Evolutionary conservation across 2,888 invertebrate species (phyloP).

Genomic region (Amaurobius ferox): DNA sequence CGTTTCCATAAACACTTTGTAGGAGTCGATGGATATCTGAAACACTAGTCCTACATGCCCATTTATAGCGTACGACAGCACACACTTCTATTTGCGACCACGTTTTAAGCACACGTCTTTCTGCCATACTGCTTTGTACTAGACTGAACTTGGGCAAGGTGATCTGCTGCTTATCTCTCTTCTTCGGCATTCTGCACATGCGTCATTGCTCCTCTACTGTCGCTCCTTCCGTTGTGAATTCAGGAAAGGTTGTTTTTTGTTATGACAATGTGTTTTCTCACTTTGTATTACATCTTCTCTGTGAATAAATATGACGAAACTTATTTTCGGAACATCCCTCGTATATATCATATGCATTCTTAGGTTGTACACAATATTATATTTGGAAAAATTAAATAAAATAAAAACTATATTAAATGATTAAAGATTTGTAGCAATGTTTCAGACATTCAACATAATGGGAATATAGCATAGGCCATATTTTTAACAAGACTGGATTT

Average conservation of each 20-base stretch:
- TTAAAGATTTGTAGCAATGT: too few species aligned
- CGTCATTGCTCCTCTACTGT: background rate
- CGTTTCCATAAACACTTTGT: slow-evolving; percentile 10
- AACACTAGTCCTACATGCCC: slow-evolving; percentile 3
- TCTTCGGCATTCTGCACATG: background rate
- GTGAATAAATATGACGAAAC: background rate
- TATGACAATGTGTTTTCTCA: background rate
- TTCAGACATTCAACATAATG: too few species aligned
- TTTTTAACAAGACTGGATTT: too few species aligned
- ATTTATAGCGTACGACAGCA: slow-evolving; percentile 10
- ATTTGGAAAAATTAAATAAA: too few species aligned
- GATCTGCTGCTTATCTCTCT: background rate
- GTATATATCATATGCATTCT: background rate
- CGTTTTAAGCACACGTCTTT: background rate
- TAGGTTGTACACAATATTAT: background rate
- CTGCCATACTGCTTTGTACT: background rate
- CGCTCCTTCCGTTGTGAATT: background rate
- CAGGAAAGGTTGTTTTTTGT: background rate
- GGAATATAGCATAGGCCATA: too few species aligned
- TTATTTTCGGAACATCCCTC: background rate
- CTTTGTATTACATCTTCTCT: background rate
- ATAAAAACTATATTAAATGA: too few species aligned
- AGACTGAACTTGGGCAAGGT: background rate
- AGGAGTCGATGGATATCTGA: slow-evolving; percentile 19
- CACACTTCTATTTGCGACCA: background rate